Evolutionary conservation across 2,797 vertebrate genomes (phyloP).

Genomic region (Rhynchonycteris naso): DNA sequence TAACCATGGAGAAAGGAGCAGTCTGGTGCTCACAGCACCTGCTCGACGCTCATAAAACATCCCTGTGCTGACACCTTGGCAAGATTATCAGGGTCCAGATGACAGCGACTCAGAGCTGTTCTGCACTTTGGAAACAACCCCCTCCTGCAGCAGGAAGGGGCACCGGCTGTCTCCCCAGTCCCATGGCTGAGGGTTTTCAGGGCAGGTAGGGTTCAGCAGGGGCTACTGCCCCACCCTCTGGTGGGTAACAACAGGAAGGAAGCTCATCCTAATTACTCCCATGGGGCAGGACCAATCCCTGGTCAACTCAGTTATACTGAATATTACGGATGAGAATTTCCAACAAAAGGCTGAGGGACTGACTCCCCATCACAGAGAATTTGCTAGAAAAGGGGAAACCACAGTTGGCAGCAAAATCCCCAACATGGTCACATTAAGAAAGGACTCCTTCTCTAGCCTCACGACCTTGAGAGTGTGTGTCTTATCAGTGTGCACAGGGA

Average conservation of each 20-base stretch:
- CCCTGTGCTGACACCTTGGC: neutral
- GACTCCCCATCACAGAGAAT: too few relatives aligned
- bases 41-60: neutral
- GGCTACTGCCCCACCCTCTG: neutral
- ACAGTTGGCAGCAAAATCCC: neutral
- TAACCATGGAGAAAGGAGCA: neutral
- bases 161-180: neutral
- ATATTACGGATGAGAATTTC: neutral
- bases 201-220: neutral
- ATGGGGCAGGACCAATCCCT: neutral
- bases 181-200: rapidly evolving
- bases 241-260: neutral
- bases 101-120: neutral
- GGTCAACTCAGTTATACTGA: neutral
- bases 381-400: neutral
- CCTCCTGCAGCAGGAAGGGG: neutral
- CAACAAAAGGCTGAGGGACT: neutral
- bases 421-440: too few relatives aligned
- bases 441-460: too few relatives aligned
- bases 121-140: neutral
- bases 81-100: neutral
- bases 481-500: neutral
- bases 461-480: rapidly evolving
- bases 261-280: too few relatives aligned
- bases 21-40: neutral